Conservation (phyloP, 2,113 vertebrate species). For the Limnothrissa miodon region DNA sequence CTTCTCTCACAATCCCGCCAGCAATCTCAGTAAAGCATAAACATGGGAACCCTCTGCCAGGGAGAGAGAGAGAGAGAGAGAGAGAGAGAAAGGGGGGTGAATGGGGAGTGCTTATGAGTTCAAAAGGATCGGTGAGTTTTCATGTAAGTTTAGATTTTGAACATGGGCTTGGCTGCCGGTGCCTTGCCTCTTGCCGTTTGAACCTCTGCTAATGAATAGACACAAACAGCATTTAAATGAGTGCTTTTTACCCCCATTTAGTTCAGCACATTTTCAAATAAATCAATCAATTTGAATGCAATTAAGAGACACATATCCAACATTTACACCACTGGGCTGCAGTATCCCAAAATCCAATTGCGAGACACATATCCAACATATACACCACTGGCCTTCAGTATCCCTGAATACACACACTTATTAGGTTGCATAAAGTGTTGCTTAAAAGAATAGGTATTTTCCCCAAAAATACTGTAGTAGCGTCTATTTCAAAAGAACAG, state of each 20-base stretch:
- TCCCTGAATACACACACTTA: too few species aligned
- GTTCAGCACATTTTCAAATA: slow-evolving; percentile 5
- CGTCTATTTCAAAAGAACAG: neutral
- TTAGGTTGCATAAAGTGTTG: too few species aligned
- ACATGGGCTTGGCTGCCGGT: slow-evolving; percentile 74
- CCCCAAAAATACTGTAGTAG: neutral
- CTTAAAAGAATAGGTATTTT: neutral
- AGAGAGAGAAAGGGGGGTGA: neutral
- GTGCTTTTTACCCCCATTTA: neutral
- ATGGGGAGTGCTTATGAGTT: slow-evolving; percentile 57
- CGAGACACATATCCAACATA: neutral
- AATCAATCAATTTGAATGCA: slow-evolving; percentile 23
- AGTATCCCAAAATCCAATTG: slow-evolving; percentile 17
- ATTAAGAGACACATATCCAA: slow-evolving; percentile 15
- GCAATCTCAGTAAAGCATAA: slow-evolving; percentile 88
- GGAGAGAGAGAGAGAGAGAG: slow-evolving; percentile 57
- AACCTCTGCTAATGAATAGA: slow-evolving; percentile 78
- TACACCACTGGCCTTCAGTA: neutral
- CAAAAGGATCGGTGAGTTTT: slow-evolving; percentile 79
- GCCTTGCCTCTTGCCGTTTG: slow-evolving; percentile 69
- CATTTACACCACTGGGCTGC: neutral
- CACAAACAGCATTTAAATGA: slow-evolving; percentile 11
- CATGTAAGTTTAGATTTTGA: slow-evolving; percentile 83
- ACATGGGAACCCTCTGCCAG: slow-evolving; percentile 80
- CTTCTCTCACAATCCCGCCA: slow-evolving; percentile 82